A percentile compares a stretch with the other conserved stretches of the same genome.
Evolutionary conservation across 2,797 vertebrate species (phyloP).

Genomic region (Poecilia picta): DNA sequence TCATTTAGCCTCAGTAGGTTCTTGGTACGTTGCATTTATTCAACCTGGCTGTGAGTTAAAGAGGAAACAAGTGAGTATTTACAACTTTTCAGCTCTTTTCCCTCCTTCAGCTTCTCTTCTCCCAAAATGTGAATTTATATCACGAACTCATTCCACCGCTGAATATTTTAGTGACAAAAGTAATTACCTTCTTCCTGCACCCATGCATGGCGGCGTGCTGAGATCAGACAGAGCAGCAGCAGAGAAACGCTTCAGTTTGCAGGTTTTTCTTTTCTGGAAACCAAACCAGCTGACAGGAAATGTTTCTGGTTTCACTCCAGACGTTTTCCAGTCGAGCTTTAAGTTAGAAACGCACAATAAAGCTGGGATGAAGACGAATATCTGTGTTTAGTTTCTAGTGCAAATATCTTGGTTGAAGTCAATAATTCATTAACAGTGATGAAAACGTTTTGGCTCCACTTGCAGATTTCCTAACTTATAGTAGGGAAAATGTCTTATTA

Average conservation of each 20-base stretch:
- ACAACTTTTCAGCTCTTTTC: background rate
- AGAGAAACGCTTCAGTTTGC: background rate
- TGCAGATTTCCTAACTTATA: no score
- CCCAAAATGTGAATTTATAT: constrained; percentile 3
- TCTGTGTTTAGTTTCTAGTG: no score
- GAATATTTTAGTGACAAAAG: constrained; percentile 10
- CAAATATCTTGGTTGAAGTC: no score
- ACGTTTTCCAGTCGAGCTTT: background rate
- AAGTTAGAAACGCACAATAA: background rate
- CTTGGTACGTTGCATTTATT: constrained; percentile 3
- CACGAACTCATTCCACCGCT: background rate
- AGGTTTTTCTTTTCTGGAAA: background rate
- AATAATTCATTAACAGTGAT: no score
- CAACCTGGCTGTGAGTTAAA: background rate
- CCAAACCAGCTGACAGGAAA: background rate
- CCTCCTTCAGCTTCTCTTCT: background rate
- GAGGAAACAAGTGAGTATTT: constrained; percentile 1
- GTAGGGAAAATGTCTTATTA: no score
- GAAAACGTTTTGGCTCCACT: no score
- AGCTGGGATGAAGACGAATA: background rate
- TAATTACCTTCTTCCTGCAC: background rate
- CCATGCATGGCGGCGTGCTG: background rate
- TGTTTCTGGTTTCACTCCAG: background rate
- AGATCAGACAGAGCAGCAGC: background rate
- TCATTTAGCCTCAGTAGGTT: background rate